Percentiles rank a stretch among this genome's conserved stretches.
Conservation (phyloP, 2,113 vertebrate genomes). For the Mesembrinibis cayennensis region DNA sequence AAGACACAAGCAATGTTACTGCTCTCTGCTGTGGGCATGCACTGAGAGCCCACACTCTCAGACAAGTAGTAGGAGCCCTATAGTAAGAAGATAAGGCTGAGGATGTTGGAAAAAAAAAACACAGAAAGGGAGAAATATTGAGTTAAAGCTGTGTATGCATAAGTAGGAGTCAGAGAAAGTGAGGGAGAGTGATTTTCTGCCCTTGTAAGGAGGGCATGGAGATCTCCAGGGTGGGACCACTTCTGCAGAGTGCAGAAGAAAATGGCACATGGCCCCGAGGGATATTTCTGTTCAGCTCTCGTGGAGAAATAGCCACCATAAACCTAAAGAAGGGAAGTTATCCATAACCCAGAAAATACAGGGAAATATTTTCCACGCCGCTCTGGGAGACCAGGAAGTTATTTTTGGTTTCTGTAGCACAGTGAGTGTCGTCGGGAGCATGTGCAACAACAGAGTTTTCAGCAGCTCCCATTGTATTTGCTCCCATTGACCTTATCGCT, state of each 20-base stretch:
- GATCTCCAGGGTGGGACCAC: not conserved
- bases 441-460: conserved; percentile 50
- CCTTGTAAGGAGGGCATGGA: not conserved
- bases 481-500: conserved; percentile 46
- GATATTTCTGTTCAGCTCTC: not conserved
- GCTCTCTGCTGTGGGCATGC: not conserved
- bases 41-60: not conserved
- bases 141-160: not conserved
- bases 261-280: not conserved
- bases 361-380: conserved; percentile 42
- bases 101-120: not conserved
- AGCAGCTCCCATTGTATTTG: conserved; percentile 59
- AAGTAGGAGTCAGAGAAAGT: not conserved
- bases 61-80: not conserved
- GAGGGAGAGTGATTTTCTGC: not conserved
- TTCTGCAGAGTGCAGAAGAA: not conserved
- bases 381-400: conserved; percentile 58
- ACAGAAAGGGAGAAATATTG: not conserved
- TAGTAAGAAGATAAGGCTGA: not conserved
- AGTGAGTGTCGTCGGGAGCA: not conserved
- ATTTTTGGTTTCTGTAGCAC: conserved; percentile 64
- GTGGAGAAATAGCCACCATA: not conserved
- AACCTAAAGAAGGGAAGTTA: conserved; percentile 46
- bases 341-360: conserved; percentile 51
- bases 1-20: not conserved